These are phyloP conservation scores for Tryphoninae sp. DNA, from an alignment of 2,888 invertebrate genomes.

Conservation along the genomic window DNA sequence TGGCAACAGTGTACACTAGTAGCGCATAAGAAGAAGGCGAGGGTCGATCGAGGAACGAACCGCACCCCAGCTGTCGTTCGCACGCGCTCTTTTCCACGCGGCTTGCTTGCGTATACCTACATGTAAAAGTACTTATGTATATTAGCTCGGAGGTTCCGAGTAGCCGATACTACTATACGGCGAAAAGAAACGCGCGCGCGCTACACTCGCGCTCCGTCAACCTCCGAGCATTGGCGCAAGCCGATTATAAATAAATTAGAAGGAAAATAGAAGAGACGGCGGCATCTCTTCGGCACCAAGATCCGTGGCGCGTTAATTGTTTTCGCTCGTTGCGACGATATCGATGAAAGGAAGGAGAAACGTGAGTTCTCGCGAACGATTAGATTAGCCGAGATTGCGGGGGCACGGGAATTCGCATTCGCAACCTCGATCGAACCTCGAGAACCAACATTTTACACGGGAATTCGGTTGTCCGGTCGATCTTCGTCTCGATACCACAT, in stretches of 20 bases:
- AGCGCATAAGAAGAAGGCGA: background rate
- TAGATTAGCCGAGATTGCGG: background rate
- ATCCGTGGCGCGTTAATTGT: background rate
- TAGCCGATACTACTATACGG: background rate
- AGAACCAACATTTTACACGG: background rate
- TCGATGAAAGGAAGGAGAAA: conserved; percentile 3
- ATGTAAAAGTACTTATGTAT: background rate
- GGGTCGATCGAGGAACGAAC: conserved; percentile 46
- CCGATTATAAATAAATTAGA: too few relatives aligned
- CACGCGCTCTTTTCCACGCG: conserved; percentile 56
- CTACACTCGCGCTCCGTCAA: background rate
- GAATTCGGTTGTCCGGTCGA: background rate
- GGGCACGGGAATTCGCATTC: background rate
- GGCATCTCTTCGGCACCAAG: background rate
- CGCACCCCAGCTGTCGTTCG: conserved; percentile 51
- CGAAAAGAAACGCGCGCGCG: background rate
- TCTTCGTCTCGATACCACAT: background rate
- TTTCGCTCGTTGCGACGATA: background rate
- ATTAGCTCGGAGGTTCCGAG: background rate
- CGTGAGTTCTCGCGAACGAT: background rate
- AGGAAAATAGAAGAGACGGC: too few relatives aligned
- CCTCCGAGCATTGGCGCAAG: too few relatives aligned
- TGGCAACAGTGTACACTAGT: too few relatives aligned
- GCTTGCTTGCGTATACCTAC: conserved; percentile 31
- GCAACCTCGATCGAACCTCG: background rate